phyloP scores from a whole-genome alignment of 1,140 invertebrate species.

The Copidosoma floridanum region DNA sequence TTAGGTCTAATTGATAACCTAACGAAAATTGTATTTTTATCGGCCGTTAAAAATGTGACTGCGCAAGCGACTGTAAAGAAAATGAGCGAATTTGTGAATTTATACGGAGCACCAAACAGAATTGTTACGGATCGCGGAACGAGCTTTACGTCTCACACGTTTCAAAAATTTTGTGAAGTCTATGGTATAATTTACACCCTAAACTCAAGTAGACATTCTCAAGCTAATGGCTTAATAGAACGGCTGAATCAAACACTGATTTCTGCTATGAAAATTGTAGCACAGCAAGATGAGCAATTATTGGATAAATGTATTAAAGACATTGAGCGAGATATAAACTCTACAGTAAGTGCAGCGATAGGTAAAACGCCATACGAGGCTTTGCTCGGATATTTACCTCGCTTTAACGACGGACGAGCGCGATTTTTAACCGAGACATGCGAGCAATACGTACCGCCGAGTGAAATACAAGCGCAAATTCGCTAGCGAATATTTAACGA shows the following conservation, averaged over 20 bases:
- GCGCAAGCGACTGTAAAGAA: not conserved
- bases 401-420: too few relatives aligned
- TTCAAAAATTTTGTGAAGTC: slow-evolving; percentile 31
- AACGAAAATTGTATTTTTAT: slow-evolving; percentile 15
- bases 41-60: slow-evolving; percentile 1
- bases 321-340: too few relatives aligned
- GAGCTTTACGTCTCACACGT: slow-evolving; percentile 34
- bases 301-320: too few relatives aligned
- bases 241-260: slow-evolving; percentile 16
- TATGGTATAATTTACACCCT: slow-evolving; percentile 33
- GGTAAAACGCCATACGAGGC: too few relatives aligned
- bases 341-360: too few relatives aligned
- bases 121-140: slow-evolving; percentile 39
- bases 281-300: too few relatives aligned
- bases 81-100: slow-evolving; percentile 18
- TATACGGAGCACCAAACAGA: slow-evolving; percentile 26
- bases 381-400: too few relatives aligned
- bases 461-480: too few relatives aligned
- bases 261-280: not conserved
- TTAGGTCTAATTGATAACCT: slow-evolving; percentile 25
- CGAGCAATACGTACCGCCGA: too few relatives aligned
- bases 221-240: slow-evolving; percentile 37
- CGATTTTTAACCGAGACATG: too few relatives aligned
- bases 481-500: too few relatives aligned
- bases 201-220: slow-evolving; percentile 35